Conservation (phyloP, 2,888 invertebrate species). For the Catocala nupta region DNA sequence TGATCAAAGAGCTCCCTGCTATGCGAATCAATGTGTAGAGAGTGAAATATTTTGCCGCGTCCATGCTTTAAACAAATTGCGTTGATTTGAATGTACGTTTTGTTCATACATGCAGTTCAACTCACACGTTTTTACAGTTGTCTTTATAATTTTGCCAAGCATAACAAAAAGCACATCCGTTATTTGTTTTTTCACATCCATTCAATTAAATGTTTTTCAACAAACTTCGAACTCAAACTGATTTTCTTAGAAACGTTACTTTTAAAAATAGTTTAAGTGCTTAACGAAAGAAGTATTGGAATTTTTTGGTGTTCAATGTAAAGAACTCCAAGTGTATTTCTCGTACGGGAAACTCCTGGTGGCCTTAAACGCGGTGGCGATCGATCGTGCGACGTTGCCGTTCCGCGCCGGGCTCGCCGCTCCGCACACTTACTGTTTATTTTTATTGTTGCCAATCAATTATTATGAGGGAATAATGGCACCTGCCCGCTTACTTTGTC, state of each 20-base stretch:
- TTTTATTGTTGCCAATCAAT: constrained; percentile 80
- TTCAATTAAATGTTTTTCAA: constrained; percentile 29
- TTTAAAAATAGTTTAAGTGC: constrained; percentile 28
- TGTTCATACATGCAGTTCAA: not conserved
- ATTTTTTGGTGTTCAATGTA: constrained; percentile 24
- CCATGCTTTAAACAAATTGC: not conserved
- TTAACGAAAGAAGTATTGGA: constrained; percentile 31
- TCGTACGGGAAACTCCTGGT: constrained; percentile 52
- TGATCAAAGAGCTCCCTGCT: no score
- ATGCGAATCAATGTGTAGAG: no score
- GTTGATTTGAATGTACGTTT: not conserved
- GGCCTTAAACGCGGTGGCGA: constrained; percentile 53
- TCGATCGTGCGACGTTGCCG: constrained; percentile 84
- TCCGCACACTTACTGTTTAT: constrained; percentile 64
- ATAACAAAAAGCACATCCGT: not conserved
- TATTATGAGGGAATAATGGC: constrained; percentile 72
- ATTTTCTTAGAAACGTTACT: constrained; percentile 29
- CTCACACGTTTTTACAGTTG: constrained; percentile 10
- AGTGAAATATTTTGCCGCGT: no score
- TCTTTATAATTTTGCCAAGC: not conserved
- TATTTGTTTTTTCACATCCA: constrained; percentile 6
- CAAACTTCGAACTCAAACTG: constrained; percentile 14
- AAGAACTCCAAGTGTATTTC: constrained; percentile 43
- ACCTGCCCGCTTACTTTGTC: constrained; percentile 40
- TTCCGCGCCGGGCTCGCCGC: constrained; percentile 58